Conservation (phyloP, 2,113 vertebrate genomes). For the Synodontis membranacea region DNA sequence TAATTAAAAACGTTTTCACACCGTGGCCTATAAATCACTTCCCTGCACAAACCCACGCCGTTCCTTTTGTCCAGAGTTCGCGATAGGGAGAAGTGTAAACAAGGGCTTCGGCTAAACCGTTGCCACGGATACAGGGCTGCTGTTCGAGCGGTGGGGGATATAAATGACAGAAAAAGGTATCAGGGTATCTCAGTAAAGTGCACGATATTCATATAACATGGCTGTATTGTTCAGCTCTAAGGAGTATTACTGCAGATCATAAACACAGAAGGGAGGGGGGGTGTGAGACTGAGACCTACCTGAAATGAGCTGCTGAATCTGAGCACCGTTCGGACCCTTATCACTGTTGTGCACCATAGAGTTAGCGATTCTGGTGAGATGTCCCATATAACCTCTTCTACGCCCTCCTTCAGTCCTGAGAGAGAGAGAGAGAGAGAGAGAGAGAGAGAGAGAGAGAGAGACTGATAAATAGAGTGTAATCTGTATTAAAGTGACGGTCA, state of each 20-base stretch:
- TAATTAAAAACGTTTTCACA: background rate
- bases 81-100: background rate
- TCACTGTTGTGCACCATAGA: conserved; percentile 93
- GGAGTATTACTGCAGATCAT: background rate
- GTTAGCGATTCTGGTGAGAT: conserved; percentile 96
- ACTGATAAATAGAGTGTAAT: background rate
- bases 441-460: background rate
- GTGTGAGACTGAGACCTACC: conserved; percentile 67
- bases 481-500: background rate
- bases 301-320: conserved; percentile 87
- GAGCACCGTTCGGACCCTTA: conserved; percentile 86
- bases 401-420: conserved; percentile 88
- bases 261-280: no score
- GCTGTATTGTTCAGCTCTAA: background rate
- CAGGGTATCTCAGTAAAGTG: no score
- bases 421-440: conserved; percentile 29
- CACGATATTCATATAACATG: background rate
- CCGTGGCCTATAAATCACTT: background rate
- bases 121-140: background rate
- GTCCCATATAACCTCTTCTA: conserved; percentile 96
- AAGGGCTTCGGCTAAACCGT: background rate
- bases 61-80: background rate
- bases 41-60: background rate
- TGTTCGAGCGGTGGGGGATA: background rate
- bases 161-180: background rate